Conservation (phyloP, 1,140 invertebrate genomes). For the Ptiloglossa arizonensis region DNA sequence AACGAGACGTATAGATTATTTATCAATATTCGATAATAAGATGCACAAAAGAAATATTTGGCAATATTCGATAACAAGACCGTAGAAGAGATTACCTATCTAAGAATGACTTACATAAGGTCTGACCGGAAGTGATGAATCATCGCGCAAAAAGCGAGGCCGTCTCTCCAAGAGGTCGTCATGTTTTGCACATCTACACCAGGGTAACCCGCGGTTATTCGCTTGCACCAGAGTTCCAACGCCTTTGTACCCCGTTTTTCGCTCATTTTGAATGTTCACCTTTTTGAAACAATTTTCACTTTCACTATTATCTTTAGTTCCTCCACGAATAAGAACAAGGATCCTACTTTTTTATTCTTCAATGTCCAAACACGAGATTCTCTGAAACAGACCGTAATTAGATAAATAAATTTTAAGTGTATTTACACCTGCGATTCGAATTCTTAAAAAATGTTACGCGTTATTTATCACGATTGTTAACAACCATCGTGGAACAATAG, state of each 20-base stretch:
- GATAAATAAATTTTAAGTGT: no score
- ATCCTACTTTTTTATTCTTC: background rate
- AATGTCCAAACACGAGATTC: background rate
- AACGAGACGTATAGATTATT: no score
- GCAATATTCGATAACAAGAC: no score
- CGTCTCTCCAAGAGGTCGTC: conserved; percentile 96
- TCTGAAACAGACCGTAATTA: conserved; percentile 16
- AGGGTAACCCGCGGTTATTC: conserved; percentile 93
- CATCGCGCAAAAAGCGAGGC: conserved; percentile 97
- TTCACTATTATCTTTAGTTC: no score
- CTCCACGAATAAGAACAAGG: background rate
- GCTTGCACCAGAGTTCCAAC: conserved; percentile 93
- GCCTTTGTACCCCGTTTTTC: conserved; percentile 93
- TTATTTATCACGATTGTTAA: no score
- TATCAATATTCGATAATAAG: conserved; percentile 21
- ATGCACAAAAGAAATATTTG: no score
- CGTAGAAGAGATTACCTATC: no score
- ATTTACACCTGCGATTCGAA: no score
- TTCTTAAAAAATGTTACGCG: no score
- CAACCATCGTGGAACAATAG: no score
- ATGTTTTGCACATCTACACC: conserved; percentile 94
- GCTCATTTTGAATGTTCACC: conserved; percentile 83
- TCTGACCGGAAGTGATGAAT: conserved; percentile 98
- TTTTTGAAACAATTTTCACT: background rate
- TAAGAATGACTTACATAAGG: conserved; percentile 92